These are phyloP conservation scores for Hetaerina titia DNA, from an alignment of 2,888 invertebrate genomes.

Conservation along the genomic window DNA sequence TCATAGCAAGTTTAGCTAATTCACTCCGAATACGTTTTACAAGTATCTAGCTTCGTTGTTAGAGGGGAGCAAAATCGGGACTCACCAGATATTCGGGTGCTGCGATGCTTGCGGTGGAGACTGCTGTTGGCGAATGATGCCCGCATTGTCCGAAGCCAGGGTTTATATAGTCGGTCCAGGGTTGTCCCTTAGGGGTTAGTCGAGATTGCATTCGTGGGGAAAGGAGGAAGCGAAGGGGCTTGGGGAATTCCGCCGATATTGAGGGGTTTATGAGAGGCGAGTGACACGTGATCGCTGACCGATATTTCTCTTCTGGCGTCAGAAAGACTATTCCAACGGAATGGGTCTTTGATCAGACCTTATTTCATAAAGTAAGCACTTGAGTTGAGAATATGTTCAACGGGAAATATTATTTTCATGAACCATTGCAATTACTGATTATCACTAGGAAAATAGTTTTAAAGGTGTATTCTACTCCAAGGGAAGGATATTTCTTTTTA, in stretches of 20 bases:
- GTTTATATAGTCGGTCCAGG: conserved; percentile 11
- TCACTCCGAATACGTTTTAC: too few species aligned
- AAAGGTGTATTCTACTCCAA: too few species aligned
- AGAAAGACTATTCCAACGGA: too few species aligned
- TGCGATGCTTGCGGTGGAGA: neutral
- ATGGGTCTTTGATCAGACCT: too few species aligned
- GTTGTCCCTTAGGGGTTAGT: neutral
- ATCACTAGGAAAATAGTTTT: too few species aligned
- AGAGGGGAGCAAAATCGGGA: neutral
- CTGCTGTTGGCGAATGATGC: neutral
- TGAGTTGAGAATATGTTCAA: too few species aligned
- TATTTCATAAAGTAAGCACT: too few species aligned
- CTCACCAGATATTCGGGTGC: neutral
- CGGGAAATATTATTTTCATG: too few species aligned
- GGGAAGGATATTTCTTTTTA: too few species aligned
- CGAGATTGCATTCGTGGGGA: neutral
- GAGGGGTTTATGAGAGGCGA: neutral
- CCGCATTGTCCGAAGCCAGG: neutral
- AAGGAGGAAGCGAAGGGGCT: neutral
- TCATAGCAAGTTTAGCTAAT: too few species aligned
- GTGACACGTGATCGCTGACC: neutral
- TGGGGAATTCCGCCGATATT: conserved; percentile 6
- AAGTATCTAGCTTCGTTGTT: too few species aligned
- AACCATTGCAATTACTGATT: too few species aligned
- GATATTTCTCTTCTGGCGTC: neutral